Conservation (phyloP, 1,140 invertebrate species). For the Habropoda laboriosa region DNA sequence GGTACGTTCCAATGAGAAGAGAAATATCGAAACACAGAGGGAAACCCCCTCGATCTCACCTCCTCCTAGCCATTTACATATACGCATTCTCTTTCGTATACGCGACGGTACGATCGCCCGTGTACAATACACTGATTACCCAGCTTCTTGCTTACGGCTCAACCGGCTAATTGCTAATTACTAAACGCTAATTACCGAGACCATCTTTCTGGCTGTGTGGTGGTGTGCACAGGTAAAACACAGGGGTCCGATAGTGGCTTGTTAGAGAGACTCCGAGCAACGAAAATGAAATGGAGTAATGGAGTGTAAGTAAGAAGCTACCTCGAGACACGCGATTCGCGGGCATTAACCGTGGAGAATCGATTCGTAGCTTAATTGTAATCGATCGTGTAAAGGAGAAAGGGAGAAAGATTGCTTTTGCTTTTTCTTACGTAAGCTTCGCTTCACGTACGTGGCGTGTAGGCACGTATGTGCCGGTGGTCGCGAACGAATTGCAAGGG, state of each 20-base stretch:
- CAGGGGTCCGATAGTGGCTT: constrained; percentile 31
- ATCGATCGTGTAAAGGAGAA: constrained; percentile 22
- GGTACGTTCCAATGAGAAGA: not conserved
- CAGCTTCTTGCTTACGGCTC: not conserved
- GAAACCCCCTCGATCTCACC: not conserved
- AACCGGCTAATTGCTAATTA: constrained; percentile 66
- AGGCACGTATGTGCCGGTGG: too few species aligned
- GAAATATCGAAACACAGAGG: not conserved
- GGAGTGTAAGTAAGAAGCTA: constrained; percentile 60
- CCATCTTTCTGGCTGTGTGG: constrained; percentile 21
- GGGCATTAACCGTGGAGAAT: constrained; percentile 70
- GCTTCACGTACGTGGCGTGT: too few species aligned
- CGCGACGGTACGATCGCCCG: constrained; percentile 5
- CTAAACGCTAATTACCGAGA: constrained; percentile 62
- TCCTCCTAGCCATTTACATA: constrained; percentile 15
- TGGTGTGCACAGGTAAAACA: not conserved
- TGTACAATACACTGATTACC: constrained; percentile 31
- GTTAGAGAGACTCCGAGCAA: constrained; percentile 49
- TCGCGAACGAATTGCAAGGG: not conserved
- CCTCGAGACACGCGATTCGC: constrained; percentile 64
- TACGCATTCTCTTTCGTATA: not conserved
- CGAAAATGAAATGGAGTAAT: constrained; percentile 65
- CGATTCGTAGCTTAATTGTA: constrained; percentile 28
- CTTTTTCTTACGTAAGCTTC: constrained; percentile 7
- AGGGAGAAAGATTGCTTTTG: constrained; percentile 7